Percentiles rank a stretch among this genome's conserved stretches.
phyloP scores from a whole-genome alignment of 2,113 vertebrate genomes.

The Cynocephalus volans region DNA sequence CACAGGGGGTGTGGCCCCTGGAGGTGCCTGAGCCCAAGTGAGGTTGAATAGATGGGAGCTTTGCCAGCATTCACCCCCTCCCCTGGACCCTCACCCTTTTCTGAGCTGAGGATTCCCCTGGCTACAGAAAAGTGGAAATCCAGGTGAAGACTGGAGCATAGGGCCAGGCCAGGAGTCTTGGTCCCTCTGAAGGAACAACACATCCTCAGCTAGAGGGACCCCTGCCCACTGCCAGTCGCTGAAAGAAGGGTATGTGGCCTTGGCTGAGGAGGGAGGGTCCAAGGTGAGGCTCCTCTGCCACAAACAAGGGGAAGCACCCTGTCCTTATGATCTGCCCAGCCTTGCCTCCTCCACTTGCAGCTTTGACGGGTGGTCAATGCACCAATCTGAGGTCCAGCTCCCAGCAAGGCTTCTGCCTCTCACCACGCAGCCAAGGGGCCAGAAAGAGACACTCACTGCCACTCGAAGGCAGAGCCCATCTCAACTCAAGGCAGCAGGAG shows the following conservation, averaged over 20 bases:
- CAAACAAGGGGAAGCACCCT: background rate
- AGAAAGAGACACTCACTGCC: background rate
- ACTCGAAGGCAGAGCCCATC: background rate
- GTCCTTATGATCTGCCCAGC: background rate
- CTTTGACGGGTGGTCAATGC: background rate
- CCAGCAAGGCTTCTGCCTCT: background rate
- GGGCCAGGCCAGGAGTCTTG: background rate
- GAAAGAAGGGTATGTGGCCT: background rate
- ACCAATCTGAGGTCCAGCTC: background rate
- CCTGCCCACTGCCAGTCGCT: too few relatives aligned
- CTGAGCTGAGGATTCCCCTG: background rate
- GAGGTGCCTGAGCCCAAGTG: background rate
- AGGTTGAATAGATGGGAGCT: background rate
- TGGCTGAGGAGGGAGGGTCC: background rate
- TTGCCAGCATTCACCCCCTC: slow-evolving; percentile 83
- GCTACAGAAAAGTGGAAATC: background rate
- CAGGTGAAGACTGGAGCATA: background rate
- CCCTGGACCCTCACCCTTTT: background rate
- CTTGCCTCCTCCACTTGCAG: background rate
- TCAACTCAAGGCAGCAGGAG: background rate
- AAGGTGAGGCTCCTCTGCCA: background rate
- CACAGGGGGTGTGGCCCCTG: background rate
- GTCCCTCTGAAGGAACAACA: background rate
- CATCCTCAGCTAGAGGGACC: background rate
- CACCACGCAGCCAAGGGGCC: background rate